phyloP scores from a whole-genome alignment of 2,113 vertebrate species.

The Tretioscincus oriximinensis region DNA sequence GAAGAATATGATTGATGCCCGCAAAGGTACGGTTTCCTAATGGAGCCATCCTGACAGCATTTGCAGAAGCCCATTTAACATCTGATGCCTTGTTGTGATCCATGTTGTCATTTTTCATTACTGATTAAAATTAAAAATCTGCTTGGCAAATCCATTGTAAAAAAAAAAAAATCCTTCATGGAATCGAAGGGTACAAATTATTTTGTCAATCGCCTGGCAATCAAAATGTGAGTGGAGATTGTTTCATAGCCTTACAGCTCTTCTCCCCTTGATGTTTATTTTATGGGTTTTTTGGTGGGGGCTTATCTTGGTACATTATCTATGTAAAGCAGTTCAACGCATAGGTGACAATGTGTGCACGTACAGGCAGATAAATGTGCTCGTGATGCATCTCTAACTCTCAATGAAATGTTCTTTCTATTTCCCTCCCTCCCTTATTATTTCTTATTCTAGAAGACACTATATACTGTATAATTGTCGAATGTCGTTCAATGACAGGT shows the following conservation, averaged over 20 bases:
- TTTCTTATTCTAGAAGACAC: slow-evolving; percentile 50
- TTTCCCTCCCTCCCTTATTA: slow-evolving; percentile 45
- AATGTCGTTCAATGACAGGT: slow-evolving; percentile 72
- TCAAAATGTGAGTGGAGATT: slow-evolving; percentile 77
- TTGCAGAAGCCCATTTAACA: slow-evolving; percentile 87
- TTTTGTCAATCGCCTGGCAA: slow-evolving; percentile 92
- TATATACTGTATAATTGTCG: slow-evolving; percentile 66
- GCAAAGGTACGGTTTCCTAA: slow-evolving; percentile 86
- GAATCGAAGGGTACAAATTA: slow-evolving; percentile 96
- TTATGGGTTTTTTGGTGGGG: too few relatives aligned
- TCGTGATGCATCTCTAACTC: slow-evolving; percentile 40
- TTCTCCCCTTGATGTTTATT: too few relatives aligned
- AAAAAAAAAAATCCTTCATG: slow-evolving; percentile 75
- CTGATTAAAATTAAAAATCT: slow-evolving; percentile 98
- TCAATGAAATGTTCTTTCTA: slow-evolving; percentile 70
- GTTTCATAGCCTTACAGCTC: slow-evolving; percentile 32
- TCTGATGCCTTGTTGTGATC: slow-evolving; percentile 99
- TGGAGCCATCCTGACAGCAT: slow-evolving; percentile 90
- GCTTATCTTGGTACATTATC: too few relatives aligned
- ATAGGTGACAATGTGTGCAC: slow-evolving; percentile 73
- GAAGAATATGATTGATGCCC: slow-evolving; percentile 92
- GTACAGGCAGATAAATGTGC: slow-evolving; percentile 20
- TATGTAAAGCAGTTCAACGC: slow-evolving; percentile 33
- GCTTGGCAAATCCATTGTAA: slow-evolving; percentile 88
- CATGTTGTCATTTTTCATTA: slow-evolving; percentile 96